Evolutionary conservation across 2,113 vertebrate species (phyloP).

Genomic region (Pomatostomus ruficeps): DNA sequence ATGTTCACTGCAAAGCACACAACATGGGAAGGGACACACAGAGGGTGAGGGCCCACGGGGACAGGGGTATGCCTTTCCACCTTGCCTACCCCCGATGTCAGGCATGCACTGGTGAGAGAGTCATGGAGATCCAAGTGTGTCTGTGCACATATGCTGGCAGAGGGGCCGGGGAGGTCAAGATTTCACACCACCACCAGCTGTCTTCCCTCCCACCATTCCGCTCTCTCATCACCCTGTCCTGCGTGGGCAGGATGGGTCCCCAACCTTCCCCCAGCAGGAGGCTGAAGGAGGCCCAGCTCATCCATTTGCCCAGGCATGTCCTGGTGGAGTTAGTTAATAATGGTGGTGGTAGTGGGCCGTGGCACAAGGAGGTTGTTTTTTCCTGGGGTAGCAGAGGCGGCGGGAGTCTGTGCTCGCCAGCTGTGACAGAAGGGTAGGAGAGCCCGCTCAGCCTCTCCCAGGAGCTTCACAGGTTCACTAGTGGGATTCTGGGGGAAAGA

Average conservation of each 20-base stretch:
- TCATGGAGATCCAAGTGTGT: not conserved
- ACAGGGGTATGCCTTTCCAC: constrained; percentile 28
- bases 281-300: not conserved
- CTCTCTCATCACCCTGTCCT: not conserved
- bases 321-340: not conserved
- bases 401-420: not conserved
- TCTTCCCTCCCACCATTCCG: not conserved
- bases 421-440: not conserved
- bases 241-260: not conserved
- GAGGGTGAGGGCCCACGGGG: constrained; percentile 19
- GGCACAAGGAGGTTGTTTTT: constrained; percentile 38
- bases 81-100: not conserved
- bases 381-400: constrained; percentile 24
- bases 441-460: constrained; percentile 9
- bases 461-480: constrained; percentile 79
- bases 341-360: constrained; percentile 21
- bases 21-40: not conserved
- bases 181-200: not conserved
- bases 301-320: constrained; percentile 15
- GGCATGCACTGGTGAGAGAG: constrained; percentile 59
- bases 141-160: not conserved
- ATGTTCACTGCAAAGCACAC: constrained; percentile 37
- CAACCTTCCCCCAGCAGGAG: not conserved
- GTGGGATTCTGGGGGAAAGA: constrained; percentile 72
- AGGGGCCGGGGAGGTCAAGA: not conserved